Evolutionary conservation across 2,888 invertebrate genomes (phyloP).

Genomic region (Drosophila falleni): DNA sequence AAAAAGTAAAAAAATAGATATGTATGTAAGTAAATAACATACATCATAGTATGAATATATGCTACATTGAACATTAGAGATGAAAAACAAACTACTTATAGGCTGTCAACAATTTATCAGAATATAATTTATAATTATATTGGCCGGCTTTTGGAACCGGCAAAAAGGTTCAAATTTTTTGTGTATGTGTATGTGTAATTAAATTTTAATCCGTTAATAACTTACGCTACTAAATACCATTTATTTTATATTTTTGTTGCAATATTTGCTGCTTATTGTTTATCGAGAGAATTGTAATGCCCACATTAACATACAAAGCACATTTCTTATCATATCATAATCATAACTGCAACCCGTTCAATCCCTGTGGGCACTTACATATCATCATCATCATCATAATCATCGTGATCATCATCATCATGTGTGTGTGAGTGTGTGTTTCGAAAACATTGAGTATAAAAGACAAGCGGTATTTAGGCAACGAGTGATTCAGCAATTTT

Average conservation of each 20-base stretch:
- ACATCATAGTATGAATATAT: constrained; percentile 26
- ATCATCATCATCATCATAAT: background rate
- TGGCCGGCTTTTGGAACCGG: constrained; percentile 4
- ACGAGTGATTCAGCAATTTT: constrained; percentile 84
- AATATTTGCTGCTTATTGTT: constrained; percentile 78
- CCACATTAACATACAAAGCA: constrained; percentile 25
- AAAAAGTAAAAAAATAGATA: constrained; percentile 62
- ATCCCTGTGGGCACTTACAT: constrained; percentile 36
- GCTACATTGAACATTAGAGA: constrained; percentile 53
- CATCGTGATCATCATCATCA: background rate
- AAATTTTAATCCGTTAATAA: constrained; percentile 30
- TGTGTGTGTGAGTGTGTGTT: constrained; percentile 59
- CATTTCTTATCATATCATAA: constrained; percentile 22
- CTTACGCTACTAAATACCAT: constrained; percentile 75
- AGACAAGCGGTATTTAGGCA: constrained; percentile 85
- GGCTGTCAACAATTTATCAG: constrained; percentile 35
- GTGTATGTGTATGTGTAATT: constrained; percentile 21
- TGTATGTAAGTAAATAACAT: constrained; percentile 15
- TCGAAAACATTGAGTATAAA: constrained; percentile 83
- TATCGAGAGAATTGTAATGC: constrained; percentile 50
- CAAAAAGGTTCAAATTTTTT: constrained; percentile 8
- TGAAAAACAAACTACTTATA: constrained; percentile 46
- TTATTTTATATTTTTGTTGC: constrained; percentile 55
- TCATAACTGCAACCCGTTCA: constrained; percentile 28
- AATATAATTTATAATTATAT: constrained; percentile 27